Evolutionary conservation across 2,888 invertebrate genomes (phyloP).

Genomic region (Thyatira batis): DNA sequence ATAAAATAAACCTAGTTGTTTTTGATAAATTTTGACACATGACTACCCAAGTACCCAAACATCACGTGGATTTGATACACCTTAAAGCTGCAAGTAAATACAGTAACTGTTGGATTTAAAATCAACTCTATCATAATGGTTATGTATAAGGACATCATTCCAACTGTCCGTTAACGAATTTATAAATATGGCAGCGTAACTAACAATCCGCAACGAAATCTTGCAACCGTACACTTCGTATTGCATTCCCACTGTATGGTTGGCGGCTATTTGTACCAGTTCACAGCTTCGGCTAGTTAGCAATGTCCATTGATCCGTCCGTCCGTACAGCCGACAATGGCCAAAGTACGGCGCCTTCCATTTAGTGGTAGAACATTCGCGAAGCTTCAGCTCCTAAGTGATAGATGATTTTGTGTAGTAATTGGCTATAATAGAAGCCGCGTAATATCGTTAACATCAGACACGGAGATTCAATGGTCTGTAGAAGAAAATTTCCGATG

Average conservation of each 20-base stretch:
- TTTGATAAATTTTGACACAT: too few relatives aligned
- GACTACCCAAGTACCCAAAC: too few relatives aligned
- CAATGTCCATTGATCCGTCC: conserved; percentile 70
- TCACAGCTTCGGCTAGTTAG: conserved; percentile 70
- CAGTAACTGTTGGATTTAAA: too few relatives aligned
- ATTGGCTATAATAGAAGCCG: conserved; percentile 3
- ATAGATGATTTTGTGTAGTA: conserved; percentile 42
- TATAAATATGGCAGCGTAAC: conserved; percentile 1
- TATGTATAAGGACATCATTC: not conserved
- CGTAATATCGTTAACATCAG: not conserved
- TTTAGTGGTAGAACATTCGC: conserved; percentile 34
- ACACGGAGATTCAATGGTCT: not conserved
- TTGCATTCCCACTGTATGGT: conserved; percentile 31
- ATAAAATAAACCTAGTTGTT: too few relatives aligned
- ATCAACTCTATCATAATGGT: too few relatives aligned
- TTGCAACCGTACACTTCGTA: conserved; percentile 9
- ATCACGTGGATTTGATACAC: too few relatives aligned
- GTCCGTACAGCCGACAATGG: conserved; percentile 62
- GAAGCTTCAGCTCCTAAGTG: conserved; percentile 23
- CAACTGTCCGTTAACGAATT: not conserved
- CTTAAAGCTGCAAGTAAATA: too few relatives aligned
- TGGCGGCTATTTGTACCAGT: conserved; percentile 63
- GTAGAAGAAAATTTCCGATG: not conserved
- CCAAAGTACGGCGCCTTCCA: conserved; percentile 30
- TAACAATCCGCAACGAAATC: conserved; percentile 7